Conservation (phyloP, 1,140 invertebrate genomes). For the Streblospio benedicti region DNA sequence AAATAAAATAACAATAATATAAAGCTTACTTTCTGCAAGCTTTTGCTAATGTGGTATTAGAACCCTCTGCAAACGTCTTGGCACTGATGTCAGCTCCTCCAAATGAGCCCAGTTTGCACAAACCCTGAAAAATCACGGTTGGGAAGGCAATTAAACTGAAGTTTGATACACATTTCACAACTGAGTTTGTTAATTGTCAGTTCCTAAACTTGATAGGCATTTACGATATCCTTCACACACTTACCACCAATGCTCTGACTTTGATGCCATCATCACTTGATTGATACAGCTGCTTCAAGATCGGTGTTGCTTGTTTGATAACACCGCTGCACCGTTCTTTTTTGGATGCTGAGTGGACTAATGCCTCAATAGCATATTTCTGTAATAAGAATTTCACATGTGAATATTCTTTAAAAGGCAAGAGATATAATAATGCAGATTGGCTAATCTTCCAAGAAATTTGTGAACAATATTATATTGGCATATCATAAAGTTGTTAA, state of each 20-base stretch:
- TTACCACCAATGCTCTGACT: slow-evolving; percentile 51
- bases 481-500: too few species aligned
- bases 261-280: slow-evolving; percentile 83
- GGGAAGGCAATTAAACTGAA: not conserved
- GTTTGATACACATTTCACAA: not conserved
- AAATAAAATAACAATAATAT: too few species aligned
- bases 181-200: not conserved
- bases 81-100: slow-evolving; percentile 92
- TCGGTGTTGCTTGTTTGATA: slow-evolving; percentile 80
- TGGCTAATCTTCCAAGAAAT: too few species aligned
- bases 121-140: slow-evolving; percentile 53
- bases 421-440: too few species aligned
- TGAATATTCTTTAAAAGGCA: too few species aligned
- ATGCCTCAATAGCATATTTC: slow-evolving; percentile 88
- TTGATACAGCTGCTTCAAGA: slow-evolving; percentile 86
- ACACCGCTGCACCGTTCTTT: slow-evolving; percentile 92
- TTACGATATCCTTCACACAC: too few species aligned
- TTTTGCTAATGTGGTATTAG: slow-evolving; percentile 82
- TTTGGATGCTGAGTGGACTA: slow-evolving; percentile 91
- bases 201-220: too few species aligned
- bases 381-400: slow-evolving; percentile 46
- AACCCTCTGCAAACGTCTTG: slow-evolving; percentile 88
- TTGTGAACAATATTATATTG: too few species aligned
- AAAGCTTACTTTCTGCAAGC: slow-evolving; percentile 64
- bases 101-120: slow-evolving; percentile 93